Evolutionary conservation across 2,888 invertebrate species (phyloP), one percentile per base, ranked within the genome.

Genomic region (Xanthia icteritia): DNA sequence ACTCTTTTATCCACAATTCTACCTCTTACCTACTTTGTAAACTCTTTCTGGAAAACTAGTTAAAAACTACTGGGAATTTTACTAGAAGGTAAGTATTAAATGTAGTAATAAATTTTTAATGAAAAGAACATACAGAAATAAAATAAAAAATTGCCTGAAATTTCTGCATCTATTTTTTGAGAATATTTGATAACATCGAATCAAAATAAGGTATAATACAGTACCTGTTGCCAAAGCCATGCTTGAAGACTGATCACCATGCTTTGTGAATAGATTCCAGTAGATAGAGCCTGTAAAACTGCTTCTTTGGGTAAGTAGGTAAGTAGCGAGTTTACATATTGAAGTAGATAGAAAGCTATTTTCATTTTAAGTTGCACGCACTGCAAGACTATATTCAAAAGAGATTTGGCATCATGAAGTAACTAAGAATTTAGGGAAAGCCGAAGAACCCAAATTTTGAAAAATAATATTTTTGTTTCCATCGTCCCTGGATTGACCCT

Each of bases 271-370:
- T 68, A 71, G n/a, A 69, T 39, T 58, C 27, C 20, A 66, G 66
- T 82, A 78, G 65, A 39, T 79, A 79, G 27, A 51, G 72, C 51
- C 31, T 70, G 65, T 73, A 72, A 42, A 36, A 63, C 39, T 51
- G 84, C 63, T 76, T 84, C 15, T 63, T 39, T 65, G 13, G 63
- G 61, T 70, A 65, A 68, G 66, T 74, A 67, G 70, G 67, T 73
- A 71, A 72, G 63, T 75, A 76, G 70, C n/a, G 11, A 66, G 20
- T 60, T 58, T 79, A 1, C 1, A 8, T 20, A 45, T 45, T 67
- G 3, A 61, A 36, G 69, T 78, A 68, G 36, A 36, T 78, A 60
- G 42, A 67, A 48, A 31, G 20, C 48, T 61, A n/a, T 67, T 61
- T 58, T 36, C n/a, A 23, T 76, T 76, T 76, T 68, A 45, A 23